These are phyloP conservation scores for Arenaria interpres DNA, from an alignment of 2,113 vertebrate genomes.

Conservation along the genomic window DNA sequence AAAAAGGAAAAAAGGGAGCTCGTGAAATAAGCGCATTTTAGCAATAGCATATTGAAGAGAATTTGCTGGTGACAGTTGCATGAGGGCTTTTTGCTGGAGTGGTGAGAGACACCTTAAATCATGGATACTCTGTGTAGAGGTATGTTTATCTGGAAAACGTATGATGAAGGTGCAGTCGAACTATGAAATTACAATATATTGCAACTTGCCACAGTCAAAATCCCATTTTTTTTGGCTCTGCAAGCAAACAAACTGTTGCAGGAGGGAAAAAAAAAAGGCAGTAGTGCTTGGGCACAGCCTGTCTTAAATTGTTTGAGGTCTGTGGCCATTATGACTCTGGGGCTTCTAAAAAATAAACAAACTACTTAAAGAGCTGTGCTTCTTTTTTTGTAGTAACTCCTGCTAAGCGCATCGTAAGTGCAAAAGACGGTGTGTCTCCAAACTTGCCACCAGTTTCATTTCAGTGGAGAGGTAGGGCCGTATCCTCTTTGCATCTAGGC, in stretches of 20 bases:
- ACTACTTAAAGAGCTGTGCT: not conserved
- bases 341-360: not conserved
- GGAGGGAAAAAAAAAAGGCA: rapidly evolving
- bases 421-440: not conserved
- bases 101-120: slow-evolving; percentile 26
- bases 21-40: not conserved
- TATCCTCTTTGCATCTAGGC: not conserved
- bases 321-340: not conserved
- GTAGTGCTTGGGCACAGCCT: not conserved
- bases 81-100: not conserved
- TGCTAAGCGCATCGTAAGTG: not conserved
- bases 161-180: rapidly evolving
- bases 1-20: not conserved
- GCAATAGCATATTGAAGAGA: not conserved
- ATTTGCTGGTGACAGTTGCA: not conserved
- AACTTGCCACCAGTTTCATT: rapidly evolving
- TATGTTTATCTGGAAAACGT: not conserved
- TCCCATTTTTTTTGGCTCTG: not conserved
- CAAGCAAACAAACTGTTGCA: rapidly evolving
- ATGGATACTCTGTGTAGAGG: not conserved
- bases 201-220: not conserved
- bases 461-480: rapidly evolving
- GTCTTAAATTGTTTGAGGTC: not conserved
- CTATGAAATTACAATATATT: not conserved
- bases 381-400: not conserved